These are phyloP conservation scores for Platichthys stellatus DNA, from an alignment of 2,113 vertebrate genomes.

Conservation along the genomic window DNA sequence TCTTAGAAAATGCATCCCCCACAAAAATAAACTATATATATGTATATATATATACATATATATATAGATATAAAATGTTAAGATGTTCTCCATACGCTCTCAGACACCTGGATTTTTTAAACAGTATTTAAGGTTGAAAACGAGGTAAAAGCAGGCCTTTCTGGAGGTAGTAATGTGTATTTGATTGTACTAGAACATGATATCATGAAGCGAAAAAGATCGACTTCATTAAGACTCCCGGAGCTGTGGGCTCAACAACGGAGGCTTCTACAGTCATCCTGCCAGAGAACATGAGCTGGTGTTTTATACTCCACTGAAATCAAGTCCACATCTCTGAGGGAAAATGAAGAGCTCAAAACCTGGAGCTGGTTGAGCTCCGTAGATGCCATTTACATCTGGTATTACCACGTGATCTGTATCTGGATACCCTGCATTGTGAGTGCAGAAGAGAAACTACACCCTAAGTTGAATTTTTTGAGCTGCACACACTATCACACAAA, in stretches of 20 bases:
- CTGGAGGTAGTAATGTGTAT: conserved; percentile 95
- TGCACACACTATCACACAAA: too few relatives aligned
- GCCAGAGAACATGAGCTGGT: conserved; percentile 13
- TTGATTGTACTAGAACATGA: conserved; percentile 91
- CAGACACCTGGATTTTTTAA: conserved; percentile 84
- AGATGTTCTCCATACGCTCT: conserved; percentile 89
- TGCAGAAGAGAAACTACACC: background rate
- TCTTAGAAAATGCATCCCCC: conserved; percentile 94
- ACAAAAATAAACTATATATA: conserved; percentile 94
- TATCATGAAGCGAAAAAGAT: conserved; percentile 83
- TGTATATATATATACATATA: too few relatives aligned
- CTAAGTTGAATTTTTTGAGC: too few relatives aligned
- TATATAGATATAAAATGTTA: conserved; percentile 82
- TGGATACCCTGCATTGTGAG: background rate
- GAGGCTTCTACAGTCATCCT: conserved; percentile 72
- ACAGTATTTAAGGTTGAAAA: conserved; percentile 90
- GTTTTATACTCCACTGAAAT: conserved; percentile 1
- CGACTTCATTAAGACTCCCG: conserved; percentile 84
- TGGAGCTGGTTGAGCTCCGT: conserved; percentile 3
- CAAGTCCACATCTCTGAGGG: background rate
- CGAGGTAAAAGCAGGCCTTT: conserved; percentile 95
- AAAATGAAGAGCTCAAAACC: background rate
- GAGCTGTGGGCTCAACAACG: conserved; percentile 75
- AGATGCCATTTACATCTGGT: background rate
- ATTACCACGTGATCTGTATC: background rate